Evolutionary conservation across 2,888 invertebrate species (phyloP).

Genomic region (Metallyticus violacea): DNA sequence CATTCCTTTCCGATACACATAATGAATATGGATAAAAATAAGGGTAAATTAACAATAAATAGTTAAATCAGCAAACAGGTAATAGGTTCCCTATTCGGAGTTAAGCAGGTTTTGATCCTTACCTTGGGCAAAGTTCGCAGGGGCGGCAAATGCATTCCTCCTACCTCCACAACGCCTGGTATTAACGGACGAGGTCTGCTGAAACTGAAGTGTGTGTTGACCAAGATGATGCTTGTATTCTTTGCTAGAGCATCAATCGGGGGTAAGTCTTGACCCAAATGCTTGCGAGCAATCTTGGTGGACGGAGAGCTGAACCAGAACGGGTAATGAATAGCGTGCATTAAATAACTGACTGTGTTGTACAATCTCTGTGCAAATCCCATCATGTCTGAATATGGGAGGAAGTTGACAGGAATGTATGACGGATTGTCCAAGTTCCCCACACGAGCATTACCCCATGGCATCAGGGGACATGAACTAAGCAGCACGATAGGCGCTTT

Average conservation of each 20-base stretch:
- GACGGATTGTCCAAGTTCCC: constrained; percentile 37
- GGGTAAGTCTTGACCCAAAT: constrained; percentile 52
- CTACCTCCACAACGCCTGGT: constrained; percentile 60
- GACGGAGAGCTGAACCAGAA: constrained; percentile 30
- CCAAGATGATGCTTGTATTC: constrained; percentile 49
- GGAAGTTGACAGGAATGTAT: constrained; percentile 36
- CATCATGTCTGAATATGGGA: constrained; percentile 38
- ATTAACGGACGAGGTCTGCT: constrained; percentile 53
- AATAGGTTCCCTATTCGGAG: too few species aligned
- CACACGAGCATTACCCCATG: constrained; percentile 30
- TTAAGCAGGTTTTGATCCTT: neutral
- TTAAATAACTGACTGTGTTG: constrained; percentile 32
- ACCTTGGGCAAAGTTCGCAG: constrained; percentile 34
- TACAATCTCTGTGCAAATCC: constrained; percentile 36
- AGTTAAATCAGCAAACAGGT: too few species aligned
- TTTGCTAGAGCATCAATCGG: constrained; percentile 49
- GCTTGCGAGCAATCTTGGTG: constrained; percentile 50
- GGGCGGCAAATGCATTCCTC: constrained; percentile 55
- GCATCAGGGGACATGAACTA: constrained; percentile 30
- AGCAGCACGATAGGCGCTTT: constrained; percentile 31
- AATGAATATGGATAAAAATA: too few species aligned
- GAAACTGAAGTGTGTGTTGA: constrained; percentile 52
- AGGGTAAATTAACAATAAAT: too few species aligned
- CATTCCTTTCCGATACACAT: too few species aligned
- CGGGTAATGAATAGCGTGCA: neutral